Conservation (phyloP, 1,140 invertebrate genomes). For the Lanistes nyassanus region DNA sequence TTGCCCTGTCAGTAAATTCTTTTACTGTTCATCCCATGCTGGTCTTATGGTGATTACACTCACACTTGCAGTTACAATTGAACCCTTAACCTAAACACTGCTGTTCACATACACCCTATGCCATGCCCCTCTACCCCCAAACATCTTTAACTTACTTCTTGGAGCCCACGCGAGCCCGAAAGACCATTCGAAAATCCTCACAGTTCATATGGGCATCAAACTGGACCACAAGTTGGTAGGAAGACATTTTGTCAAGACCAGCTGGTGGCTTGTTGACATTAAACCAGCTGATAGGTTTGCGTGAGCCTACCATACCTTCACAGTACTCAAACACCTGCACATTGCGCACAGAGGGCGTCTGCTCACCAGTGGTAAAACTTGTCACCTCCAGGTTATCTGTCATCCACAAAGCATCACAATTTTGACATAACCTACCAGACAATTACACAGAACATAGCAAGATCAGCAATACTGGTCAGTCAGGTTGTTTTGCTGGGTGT, state of each 20-base stretch:
- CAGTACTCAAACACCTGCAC: slow-evolving; percentile 56
- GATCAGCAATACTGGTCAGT: background rate
- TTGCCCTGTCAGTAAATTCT: too few species aligned
- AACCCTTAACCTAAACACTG: too few species aligned
- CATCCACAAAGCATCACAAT: background rate
- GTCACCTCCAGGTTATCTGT: slow-evolving; percentile 48
- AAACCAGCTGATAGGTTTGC: slow-evolving; percentile 54
- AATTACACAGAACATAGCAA: background rate
- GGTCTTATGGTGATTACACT: too few species aligned
- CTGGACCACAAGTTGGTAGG: slow-evolving; percentile 69
- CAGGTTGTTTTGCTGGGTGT: too few species aligned
- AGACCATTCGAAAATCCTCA: slow-evolving; percentile 71
- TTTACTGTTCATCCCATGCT: too few species aligned
- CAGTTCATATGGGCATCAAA: slow-evolving; percentile 68
- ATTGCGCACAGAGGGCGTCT: slow-evolving; percentile 53
- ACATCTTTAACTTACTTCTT: slow-evolving; percentile 66
- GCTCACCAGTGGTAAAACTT: slow-evolving; percentile 55
- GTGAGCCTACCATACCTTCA: slow-evolving; percentile 52
- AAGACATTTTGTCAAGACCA: slow-evolving; percentile 53
- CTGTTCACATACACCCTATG: too few species aligned
- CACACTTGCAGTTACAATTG: too few species aligned
- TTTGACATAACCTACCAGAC: background rate
- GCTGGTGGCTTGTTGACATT: slow-evolving; percentile 52
- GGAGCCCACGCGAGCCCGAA: slow-evolving; percentile 68
- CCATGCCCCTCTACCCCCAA: too few species aligned